Evolutionary conservation across 2,113 vertebrate genomes (phyloP), one percentile per base, ranked within the genome.

Genomic region (Urocitellus parryii): DNA sequence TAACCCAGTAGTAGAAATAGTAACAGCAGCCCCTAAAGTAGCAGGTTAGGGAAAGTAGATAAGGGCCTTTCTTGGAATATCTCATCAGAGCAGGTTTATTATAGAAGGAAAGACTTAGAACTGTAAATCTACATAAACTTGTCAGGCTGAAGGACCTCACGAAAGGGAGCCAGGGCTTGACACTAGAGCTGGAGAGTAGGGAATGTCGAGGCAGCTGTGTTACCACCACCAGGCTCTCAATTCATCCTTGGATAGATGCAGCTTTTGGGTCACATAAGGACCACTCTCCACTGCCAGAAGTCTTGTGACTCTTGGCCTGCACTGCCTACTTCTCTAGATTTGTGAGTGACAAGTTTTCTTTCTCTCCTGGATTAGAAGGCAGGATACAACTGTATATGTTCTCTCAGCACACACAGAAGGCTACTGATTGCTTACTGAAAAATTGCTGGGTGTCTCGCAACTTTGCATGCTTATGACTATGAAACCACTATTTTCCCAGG

Each of bases 81-180:
- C 3, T 84, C 77, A 58, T 45, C n/a, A n/a, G 3, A 65, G 29
- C 0, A 42, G 18, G 25, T 74, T 80, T 65, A 58, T 80, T 65
- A 58, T 27, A 70, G 80, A 51, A 83, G 73, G n/a, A 48, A 88
- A 76, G n/a, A 67, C 74, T 88, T 67, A 58, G 56, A 88, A 70
- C 67, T 78, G 5, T 24, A 53, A 81, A 48, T 24, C 34, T 48
- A n/a, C 12, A n/a, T 20, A 14, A 42, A 37, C 13, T 37, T 20
- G 24, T n/a, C 51, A 92, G 80, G 77, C 84, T 77, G 45, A 63
- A 20, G 53, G 37, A 16, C 16, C 63, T 80, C 37, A 78, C 42
- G 51, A 67, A 61, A 85, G 80, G 74, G 68, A 90, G 79, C 24
- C 53, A 10, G 0, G 39, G 42, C 27, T 53, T 51, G 22, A 29